A percentile compares a stretch with the other conserved stretches of the same genome.
Evolutionary conservation across 2,797 vertebrate species (phyloP).

Genomic region (Margarornis squamiger): DNA sequence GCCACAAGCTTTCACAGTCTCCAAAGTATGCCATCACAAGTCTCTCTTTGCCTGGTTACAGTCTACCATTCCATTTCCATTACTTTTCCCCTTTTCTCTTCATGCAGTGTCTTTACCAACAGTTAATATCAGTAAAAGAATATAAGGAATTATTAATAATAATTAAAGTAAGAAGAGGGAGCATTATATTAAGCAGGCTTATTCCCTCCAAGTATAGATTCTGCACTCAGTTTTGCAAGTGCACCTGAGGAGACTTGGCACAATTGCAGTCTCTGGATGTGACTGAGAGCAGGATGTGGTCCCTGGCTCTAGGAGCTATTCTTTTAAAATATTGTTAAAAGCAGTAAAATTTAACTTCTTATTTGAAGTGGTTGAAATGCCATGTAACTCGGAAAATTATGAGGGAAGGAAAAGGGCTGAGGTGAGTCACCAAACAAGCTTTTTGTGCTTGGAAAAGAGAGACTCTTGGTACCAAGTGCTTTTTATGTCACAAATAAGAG

Average conservation of each 20-base stretch:
- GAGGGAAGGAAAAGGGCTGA: background rate
- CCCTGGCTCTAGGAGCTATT: background rate
- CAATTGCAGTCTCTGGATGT: background rate
- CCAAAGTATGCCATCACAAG: background rate
- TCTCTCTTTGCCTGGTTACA: background rate
- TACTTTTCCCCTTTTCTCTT: background rate
- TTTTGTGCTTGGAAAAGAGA: background rate
- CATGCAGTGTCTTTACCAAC: background rate
- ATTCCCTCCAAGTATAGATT: background rate
- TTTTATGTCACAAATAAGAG: constrained; percentile 6
- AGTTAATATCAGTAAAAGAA: background rate
- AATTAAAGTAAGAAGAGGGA: background rate
- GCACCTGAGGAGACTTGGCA: background rate
- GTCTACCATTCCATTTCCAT: background rate
- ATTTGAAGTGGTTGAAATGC: background rate
- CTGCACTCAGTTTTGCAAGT: background rate
- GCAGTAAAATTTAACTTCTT: background rate
- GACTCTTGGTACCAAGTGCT: background rate
- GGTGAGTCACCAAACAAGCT: background rate
- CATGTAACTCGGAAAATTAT: background rate
- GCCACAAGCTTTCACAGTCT: background rate
- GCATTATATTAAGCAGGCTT: background rate
- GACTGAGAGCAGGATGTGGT: background rate
- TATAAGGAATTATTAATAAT: background rate
- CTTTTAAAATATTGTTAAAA: background rate